Evolutionary conservation across 2,888 invertebrate species (phyloP), one percentile per base, ranked within the genome.

Genomic region (Urechis unicinctus): DNA sequence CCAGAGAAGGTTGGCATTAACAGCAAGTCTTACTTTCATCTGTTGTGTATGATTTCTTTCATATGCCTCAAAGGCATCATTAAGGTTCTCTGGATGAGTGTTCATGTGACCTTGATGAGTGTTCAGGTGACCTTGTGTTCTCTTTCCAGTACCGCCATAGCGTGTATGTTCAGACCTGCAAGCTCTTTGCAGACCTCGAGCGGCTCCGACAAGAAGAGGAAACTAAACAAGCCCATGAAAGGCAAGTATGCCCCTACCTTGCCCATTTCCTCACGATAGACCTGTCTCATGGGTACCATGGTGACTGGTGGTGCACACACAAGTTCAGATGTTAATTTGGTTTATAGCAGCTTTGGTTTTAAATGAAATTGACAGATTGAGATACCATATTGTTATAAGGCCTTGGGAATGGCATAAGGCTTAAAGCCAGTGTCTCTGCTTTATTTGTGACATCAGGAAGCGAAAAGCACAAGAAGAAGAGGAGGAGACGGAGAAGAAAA

Each of bases 131-230:
- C n/a, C n/a, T n/a, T n/a, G n/a, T n/a, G n/a, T n/a, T n/a, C n/a
- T n/a, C n/a, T n/a, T 69, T 73, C 50, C 69, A 79, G 75, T 80
- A 78, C 75, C 90, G 89, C 80, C 94, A 94, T 80, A 88, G 96
- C 2, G 85, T 96, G 51, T 95, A 95, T 82, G 94, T 96, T n/a
- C 89, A 96, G 86, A 96, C 95, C 13, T 96, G 95, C 91, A 96
- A 98, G 82, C 83, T 94, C 60, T 85, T 86, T 78, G 98, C 98
- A 50, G 98, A 99, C 74, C 88, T 95, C 17, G 79, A 79, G 58
- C 65, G 78, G 55, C 52, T 78, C 58, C 59, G 78, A 46, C 71
- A 73, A 50, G 75, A 78, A 53, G 66, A 72, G 56, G 78, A 77
- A 61, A 63, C 71, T 31, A 77, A 73, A 61, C 75, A 77, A 42